Base-by-base conservation (phyloP, 2,797 vertebrate species). In the Aulostomus chinensis region DNA sequence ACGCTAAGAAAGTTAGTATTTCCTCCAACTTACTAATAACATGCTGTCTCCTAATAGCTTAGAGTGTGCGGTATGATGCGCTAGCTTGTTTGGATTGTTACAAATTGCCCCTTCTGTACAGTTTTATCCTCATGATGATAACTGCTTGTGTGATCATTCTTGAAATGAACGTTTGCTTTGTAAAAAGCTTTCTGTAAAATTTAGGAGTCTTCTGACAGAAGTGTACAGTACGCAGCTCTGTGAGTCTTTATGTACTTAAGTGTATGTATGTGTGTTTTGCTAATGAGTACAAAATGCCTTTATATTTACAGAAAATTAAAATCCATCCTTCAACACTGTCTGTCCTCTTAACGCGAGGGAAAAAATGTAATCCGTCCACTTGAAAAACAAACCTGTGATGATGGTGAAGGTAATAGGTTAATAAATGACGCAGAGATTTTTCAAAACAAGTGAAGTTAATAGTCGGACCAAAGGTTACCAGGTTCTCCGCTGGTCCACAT, bases 151-250 rank as follows among this genome's bases (percentile, higher is more conserved):
- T 48, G 57, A 53, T 79, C 73, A 60, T 81, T 71, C 53, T 79
- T 18, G 56, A 73, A 74, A 76, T 71, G 55, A 63, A 51, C 41
- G 68, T 73, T 81, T 88, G 86, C 87, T 91, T 89, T 86, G 81
- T 89, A 81, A 85, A 88, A 90, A 90, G 87, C 86, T 87, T 80
- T 68, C 50, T 89, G 78, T 85, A 86, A 76, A 85, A 50, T 69
- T 39, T 83, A 74, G 63, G 57, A 72, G 83, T 87, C 84, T 91
- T 86, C 83, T 86, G 86, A 83, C 80, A 80, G 84, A 86, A 86
- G 83, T 76, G 78, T 76, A 42, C 53, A 11, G 49, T 81, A 48
- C 60, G 69, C 75, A 85, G 76, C 82, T 85, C 84, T 87, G 83
- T 85, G 83, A 86, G 84, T 83, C 66, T 73, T 54, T 37, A 47